A percentile compares a stretch with the other conserved stretches of the same genome.
These are phyloP conservation scores for Heliconius hewitsoni DNA, from an alignment of 1,140 invertebrate species.

Conservation along the genomic window DNA sequence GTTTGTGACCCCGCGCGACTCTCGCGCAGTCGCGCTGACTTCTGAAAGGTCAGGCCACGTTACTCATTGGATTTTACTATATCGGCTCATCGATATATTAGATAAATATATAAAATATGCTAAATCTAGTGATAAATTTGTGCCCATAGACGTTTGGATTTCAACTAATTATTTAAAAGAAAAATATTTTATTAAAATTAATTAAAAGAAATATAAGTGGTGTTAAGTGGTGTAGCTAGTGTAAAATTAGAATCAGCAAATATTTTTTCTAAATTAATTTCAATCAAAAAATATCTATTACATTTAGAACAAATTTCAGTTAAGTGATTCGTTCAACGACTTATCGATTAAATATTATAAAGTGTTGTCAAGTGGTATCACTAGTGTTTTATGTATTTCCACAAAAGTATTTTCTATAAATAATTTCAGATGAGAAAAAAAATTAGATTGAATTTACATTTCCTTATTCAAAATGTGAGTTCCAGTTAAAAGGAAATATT, in stretches of 20 bases:
- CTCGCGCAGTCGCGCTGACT: conserved; percentile 69
- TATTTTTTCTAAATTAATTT: background rate
- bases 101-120: background rate
- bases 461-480: too few species aligned
- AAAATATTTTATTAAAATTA: background rate
- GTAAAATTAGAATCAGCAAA: background rate
- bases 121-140: background rate
- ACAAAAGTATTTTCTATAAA: too few species aligned
- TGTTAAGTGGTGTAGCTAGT: background rate
- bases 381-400: background rate
- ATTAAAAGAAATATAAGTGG: conserved; percentile 1
- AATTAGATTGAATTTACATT: too few species aligned
- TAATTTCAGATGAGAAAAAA: too few species aligned
- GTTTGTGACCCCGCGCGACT: conserved; percentile 74
- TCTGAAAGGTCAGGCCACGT: conserved; percentile 78
- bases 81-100: conserved; percentile 5
- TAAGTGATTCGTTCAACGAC: background rate
- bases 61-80: conserved; percentile 53
- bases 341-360: background rate
- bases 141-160: too few species aligned
- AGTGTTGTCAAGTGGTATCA: background rate
- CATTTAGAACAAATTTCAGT: background rate
- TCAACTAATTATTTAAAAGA: too few species aligned
- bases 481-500: too few species aligned
- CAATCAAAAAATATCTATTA: background rate